Percentiles rank a stretch among this genome's conserved stretches.
Conservation (phyloP, 1,140 invertebrate genomes). For the Hermatobates lingyangjiaoensis region DNA sequence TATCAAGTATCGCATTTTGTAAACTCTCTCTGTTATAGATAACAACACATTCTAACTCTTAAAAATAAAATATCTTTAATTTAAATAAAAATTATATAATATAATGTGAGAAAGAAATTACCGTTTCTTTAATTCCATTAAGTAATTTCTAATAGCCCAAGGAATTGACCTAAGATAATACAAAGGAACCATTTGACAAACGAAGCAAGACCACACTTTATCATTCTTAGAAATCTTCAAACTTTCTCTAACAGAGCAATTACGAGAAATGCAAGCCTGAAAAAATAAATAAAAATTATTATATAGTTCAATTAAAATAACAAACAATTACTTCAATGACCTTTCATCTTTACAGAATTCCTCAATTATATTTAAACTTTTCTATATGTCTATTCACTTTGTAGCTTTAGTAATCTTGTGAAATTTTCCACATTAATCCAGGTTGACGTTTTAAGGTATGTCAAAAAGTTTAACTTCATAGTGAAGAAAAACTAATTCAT, state of each 20-base stretch:
- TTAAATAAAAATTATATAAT: too few relatives aligned
- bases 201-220: not conserved
- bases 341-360: not conserved
- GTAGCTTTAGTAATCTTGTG: too few relatives aligned
- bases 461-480: too few relatives aligned
- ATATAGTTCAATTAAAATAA: not conserved
- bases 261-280: not conserved
- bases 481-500: too few relatives aligned
- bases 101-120: too few relatives aligned
- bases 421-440: too few relatives aligned
- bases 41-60: too few relatives aligned
- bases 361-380: not conserved
- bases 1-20: too few relatives aligned
- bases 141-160: not conserved
- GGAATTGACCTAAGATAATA: not conserved
- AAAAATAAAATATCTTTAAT: too few relatives aligned
- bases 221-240: not conserved
- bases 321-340: not conserved
- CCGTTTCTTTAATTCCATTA: not conserved
- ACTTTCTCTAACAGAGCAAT: not conserved
- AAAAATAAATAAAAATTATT: not conserved
- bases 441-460: too few relatives aligned
- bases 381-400: not conserved
- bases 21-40: too few relatives aligned
- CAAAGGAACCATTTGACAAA: not conserved